Percentiles rank a stretch among this genome's conserved stretches.
Evolutionary conservation across 2,113 vertebrate species (phyloP).

Genomic region (Microtus pennsylvanicus): DNA sequence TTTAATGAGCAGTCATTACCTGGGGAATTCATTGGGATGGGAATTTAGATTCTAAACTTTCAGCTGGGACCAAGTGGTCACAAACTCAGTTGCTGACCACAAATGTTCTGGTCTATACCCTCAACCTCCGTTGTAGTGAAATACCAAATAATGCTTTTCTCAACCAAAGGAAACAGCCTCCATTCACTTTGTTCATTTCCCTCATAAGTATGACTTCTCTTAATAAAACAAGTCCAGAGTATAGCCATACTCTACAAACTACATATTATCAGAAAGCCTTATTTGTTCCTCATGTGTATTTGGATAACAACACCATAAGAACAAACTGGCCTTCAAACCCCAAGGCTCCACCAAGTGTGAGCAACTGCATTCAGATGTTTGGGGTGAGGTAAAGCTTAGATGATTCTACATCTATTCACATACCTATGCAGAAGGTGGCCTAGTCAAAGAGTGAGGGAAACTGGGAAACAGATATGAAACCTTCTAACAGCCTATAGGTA

Average conservation of each 20-base stretch:
- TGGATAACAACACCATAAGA: not conserved
- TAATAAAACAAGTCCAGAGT: not conserved
- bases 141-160: not conserved
- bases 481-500: not conserved
- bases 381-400: not conserved
- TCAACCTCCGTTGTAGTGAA: not conserved
- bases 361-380: not conserved
- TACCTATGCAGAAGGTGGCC: not conserved
- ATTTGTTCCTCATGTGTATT: not conserved
- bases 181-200: not conserved
- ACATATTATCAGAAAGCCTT: not conserved
- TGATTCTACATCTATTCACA: not conserved
- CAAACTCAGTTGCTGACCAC: not conserved
- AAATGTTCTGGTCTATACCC: too few relatives aligned
- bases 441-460: conserved; percentile 15
- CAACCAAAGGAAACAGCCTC: not conserved
- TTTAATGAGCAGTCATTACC: not conserved
- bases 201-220: not conserved
- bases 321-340: not conserved
- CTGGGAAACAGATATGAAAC: not conserved
- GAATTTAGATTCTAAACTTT: not conserved
- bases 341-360: not conserved
- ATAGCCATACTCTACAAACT: not conserved
- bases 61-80: not conserved
- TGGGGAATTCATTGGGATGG: not conserved